These are phyloP conservation scores for Lasioglossum calceatum DNA, from an alignment of 2,888 invertebrate genomes.

Conservation along the genomic window DNA sequence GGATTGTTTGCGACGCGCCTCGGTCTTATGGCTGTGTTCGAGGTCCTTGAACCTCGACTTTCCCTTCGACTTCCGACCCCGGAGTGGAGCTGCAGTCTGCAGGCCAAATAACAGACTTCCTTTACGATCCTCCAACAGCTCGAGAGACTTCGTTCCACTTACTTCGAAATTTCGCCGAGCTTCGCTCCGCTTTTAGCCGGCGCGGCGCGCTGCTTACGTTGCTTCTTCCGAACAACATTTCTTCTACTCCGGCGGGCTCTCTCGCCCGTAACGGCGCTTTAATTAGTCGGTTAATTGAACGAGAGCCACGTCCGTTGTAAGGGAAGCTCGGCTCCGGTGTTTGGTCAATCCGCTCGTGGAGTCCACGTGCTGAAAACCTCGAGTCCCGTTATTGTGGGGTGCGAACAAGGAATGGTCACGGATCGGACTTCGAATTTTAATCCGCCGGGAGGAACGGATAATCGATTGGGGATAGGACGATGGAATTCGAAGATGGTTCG, in stretches of 20 bases:
- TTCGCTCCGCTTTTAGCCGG: background rate
- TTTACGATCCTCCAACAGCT: constrained; percentile 6
- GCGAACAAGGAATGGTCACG: background rate
- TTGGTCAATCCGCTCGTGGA: background rate
- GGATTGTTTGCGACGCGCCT: constrained; percentile 57
- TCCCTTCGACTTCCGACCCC: constrained; percentile 10
- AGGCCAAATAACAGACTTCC: constrained; percentile 28
- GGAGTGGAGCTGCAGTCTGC: background rate
- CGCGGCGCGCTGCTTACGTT: constrained; percentile 2
- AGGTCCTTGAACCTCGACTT: background rate
- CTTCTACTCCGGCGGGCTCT: background rate
- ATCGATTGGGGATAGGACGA: constrained; percentile 36
- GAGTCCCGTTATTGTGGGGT: background rate
- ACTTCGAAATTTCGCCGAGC: constrained; percentile 4
- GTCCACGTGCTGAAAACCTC: background rate
- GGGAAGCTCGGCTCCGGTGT: constrained; percentile 60
- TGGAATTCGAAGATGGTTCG: constrained; percentile 74
- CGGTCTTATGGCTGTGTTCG: constrained; percentile 5
- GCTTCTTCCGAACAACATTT: background rate
- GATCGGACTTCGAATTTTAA: constrained; percentile 50
- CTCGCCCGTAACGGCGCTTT: background rate
- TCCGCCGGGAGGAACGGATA: constrained; percentile 28
- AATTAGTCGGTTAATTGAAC: constrained; percentile 11
- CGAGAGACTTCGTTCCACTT: background rate
- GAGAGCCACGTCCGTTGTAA: constrained; percentile 12